Conservation (phyloP, 2,113 vertebrate genomes). For the Sylvietta virens region DNA sequence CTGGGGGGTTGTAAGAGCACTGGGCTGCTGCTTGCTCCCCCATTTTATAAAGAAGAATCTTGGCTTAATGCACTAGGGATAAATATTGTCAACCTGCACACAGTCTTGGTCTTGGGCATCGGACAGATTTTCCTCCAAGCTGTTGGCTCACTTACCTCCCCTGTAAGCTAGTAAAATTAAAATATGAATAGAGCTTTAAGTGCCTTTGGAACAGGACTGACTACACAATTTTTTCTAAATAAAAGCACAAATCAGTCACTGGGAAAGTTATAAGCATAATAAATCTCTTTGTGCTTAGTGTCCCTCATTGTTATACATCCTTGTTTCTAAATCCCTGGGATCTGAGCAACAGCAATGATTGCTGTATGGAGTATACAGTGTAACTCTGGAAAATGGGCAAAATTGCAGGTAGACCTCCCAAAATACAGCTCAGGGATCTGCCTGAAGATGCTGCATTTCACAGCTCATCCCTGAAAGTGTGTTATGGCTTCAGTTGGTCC, state of each 20-base stretch:
- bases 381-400: background rate
- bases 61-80: background rate
- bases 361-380: background rate
- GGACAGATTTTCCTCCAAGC: background rate
- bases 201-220: background rate
- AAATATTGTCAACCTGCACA: background rate
- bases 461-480: background rate
- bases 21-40: background rate
- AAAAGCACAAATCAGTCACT: background rate
- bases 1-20: background rate
- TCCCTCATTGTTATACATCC: background rate
- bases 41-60: background rate
- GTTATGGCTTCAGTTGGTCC: background rate
- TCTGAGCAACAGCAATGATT: background rate
- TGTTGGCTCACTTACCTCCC: background rate
- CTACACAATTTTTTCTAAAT: background rate
- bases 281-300: background rate
- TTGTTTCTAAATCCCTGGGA: background rate
- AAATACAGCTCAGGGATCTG: background rate
- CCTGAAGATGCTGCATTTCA: background rate
- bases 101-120: background rate
- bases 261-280: background rate
- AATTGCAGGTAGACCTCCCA: background rate
- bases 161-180: background rate
- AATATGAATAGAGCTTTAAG: background rate